A percentile compares a stretch with the other conserved stretches of the same genome.
Evolutionary conservation across 2,113 vertebrate genomes (phyloP).

Genomic region (Mobula hypostoma): DNA sequence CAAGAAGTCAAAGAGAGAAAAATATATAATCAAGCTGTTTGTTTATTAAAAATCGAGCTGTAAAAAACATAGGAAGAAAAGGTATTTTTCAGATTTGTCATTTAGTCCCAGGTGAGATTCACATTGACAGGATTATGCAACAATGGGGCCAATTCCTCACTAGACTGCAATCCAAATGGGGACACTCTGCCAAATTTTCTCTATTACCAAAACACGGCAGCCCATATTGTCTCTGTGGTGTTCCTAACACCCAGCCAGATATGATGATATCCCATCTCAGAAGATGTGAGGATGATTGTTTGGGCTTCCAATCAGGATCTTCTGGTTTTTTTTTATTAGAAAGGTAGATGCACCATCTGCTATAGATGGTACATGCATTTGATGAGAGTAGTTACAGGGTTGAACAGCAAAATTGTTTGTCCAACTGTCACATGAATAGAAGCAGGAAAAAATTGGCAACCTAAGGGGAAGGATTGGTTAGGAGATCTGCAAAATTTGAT

Average conservation of each 20-base stretch:
- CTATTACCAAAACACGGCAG: background rate
- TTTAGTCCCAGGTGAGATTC: background rate
- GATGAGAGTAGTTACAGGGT: background rate
- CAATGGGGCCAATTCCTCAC: background rate
- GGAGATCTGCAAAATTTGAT: background rate
- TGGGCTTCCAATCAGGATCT: background rate
- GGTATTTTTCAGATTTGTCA: background rate
- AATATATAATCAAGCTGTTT: constrained; percentile 13
- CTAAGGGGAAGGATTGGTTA: background rate
- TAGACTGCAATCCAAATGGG: background rate
- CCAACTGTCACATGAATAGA: background rate
- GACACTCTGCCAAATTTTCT: background rate
- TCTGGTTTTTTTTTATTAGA: background rate
- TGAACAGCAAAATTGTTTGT: background rate
- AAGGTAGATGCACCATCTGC: background rate
- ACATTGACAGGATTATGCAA: background rate
- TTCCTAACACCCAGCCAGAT: background rate
- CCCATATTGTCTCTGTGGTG: background rate
- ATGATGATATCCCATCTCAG: background rate
- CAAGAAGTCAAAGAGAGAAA: background rate
- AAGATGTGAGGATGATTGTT: background rate
- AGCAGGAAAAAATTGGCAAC: background rate
- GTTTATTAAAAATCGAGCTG: constrained; percentile 17
- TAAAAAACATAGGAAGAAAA: background rate
- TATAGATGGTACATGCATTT: background rate